These are phyloP conservation scores for Harpalus rufipes DNA, from an alignment of 2,888 invertebrate genomes.

Conservation along the genomic window DNA sequence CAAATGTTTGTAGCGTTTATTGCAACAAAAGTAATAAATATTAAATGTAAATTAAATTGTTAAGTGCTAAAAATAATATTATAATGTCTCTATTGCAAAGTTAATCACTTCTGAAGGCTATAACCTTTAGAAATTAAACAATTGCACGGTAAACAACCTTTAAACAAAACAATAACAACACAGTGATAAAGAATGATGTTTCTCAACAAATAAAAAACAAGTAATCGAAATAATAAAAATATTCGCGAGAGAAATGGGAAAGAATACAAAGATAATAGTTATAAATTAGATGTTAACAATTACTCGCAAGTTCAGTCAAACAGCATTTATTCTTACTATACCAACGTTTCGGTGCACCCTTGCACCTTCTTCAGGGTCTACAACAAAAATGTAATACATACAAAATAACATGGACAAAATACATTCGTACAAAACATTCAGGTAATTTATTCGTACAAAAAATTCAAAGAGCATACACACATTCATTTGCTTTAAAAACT, in stretches of 20 bases:
- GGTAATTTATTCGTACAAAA: too few species aligned
- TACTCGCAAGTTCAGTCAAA: too few species aligned
- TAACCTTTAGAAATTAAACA: neutral
- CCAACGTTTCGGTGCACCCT: too few species aligned
- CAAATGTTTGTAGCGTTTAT: neutral
- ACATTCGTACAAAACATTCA: too few species aligned
- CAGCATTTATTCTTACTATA: too few species aligned
- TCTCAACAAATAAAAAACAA: neutral
- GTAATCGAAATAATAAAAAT: neutral
- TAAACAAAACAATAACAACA: neutral
- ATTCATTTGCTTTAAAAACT: too few species aligned
- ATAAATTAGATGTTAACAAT: too few species aligned
- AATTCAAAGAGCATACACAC: too few species aligned
- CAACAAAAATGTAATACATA: too few species aligned
- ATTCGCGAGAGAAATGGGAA: neutral
- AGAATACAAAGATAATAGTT: neutral
- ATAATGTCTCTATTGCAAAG: neutral
- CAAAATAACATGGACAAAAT: too few species aligned
- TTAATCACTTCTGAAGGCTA: neutral
- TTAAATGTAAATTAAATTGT: neutral
- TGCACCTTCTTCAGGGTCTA: too few species aligned
- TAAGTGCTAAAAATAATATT: neutral
- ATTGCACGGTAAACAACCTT: neutral
- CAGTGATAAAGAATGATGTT: neutral
- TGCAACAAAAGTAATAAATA: constrained; percentile 6